Base-by-base conservation (phyloP, 2,888 invertebrate species). In the Eustalomyia histrio region DNA sequence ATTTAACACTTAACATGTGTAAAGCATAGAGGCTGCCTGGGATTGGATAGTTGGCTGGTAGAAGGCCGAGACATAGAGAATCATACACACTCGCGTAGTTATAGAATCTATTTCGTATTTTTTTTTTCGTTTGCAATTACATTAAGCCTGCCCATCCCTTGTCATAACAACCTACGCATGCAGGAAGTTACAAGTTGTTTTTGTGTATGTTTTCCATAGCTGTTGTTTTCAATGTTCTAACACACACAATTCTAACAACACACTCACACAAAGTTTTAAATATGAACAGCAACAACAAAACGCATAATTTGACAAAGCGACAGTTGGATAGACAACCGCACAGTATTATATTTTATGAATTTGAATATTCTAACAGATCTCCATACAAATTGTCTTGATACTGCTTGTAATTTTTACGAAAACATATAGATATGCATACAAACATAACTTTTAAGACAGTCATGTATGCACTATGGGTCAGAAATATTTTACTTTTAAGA, bases 111-210 rank as follows among this genome's bases (percentile, higher is more conserved):
- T 71, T 43, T 60, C 18, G 39, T 57, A 29, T 69, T 71, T 14
- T 35, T 21, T 35, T 9, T 72, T 78, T 61, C n/a, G n/a, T 50
- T 81, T 71, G 81, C 74, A 81, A 81, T 81, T 81, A 81, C 81
- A 81, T 81, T 81, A 78, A 81, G 81, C 81, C 83, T 82, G 83
- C 83, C 82, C 83, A 83, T 84, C 83, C 84, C 83, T 84, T 83
- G 84, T 83, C 83, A 83, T 79, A 71, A 80, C 80, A 83, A 33
- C 84, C 84, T 83, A 84, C 84, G 84, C 84, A 84, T 82, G 80
- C 83, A 83, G 83, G 83, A 84, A 83, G 83, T 83, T 78, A 81
- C 81, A 81, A 81, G 71, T 78, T 81, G 61, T 81, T 71, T 24
- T 35, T 63, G 50, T 57, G 61, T 57, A 61, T 73, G 16, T 18